Conservation (phyloP, 2,888 invertebrate species). For the Morinoia aosen region DNA sequence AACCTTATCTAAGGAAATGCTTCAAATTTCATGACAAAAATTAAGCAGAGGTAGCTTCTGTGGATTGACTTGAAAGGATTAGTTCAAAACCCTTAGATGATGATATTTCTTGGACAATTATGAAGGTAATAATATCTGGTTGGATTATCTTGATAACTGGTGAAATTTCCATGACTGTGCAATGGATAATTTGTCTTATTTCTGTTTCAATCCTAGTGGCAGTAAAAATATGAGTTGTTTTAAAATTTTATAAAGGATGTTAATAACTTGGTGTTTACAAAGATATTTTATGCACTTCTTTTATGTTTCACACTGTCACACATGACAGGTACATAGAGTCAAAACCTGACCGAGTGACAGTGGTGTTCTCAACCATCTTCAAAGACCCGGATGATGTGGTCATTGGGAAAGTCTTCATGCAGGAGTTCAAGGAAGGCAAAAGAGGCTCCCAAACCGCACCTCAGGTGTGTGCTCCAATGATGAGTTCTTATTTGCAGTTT, state of each 20-base stretch:
- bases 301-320: neutral
- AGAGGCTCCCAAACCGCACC: constrained; percentile 87
- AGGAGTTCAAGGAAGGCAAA: constrained; percentile 98
- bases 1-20: too few species aligned
- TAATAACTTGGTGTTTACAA: neutral
- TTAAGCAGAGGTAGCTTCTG: too few species aligned
- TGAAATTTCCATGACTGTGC: neutral
- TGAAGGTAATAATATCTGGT: too few species aligned
- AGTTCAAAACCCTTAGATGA: too few species aligned
- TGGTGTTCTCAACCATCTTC: constrained; percentile 98
- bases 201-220: neutral
- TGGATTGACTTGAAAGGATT: too few species aligned
- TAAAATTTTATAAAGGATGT: neutral
- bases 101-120: too few species aligned
- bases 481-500: constrained; percentile 70
- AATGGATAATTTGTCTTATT: neutral
- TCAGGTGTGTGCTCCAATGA: constrained; percentile 70
- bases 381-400: constrained; percentile 98
- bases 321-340: constrained; percentile 92
- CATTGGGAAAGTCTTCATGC: constrained; percentile 99
- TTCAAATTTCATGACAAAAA: too few species aligned
- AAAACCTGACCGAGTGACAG: constrained; percentile 97
- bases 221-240: neutral
- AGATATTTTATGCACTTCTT: neutral
- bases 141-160: neutral